Percentiles rank a stretch among this genome's conserved stretches.
These are phyloP conservation scores for Vimba vimba DNA, from an alignment of 2,113 vertebrate genomes.

Conservation along the genomic window DNA sequence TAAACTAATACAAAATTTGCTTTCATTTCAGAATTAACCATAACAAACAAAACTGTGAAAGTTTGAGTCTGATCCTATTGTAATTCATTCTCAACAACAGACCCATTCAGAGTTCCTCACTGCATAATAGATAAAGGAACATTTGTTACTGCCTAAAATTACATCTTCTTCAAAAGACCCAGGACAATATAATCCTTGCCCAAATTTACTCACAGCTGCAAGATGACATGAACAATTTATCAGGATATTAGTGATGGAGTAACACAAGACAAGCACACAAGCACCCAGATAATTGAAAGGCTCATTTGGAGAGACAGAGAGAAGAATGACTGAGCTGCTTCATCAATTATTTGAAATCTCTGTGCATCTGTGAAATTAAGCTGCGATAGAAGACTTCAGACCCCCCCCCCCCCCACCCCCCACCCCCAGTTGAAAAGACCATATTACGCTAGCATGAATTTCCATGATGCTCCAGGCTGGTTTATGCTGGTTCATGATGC, in stretches of 20 bases:
- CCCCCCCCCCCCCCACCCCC: no score
- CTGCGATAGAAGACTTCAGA: background rate
- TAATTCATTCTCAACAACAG: slow-evolving; percentile 2
- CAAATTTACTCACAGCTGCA: background rate
- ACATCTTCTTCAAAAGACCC: background rate
- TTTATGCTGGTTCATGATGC: slow-evolving; percentile 1
- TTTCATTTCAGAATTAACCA: background rate
- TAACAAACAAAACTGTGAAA: background rate
- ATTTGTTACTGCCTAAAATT: slow-evolving; percentile 3
- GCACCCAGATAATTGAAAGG: slow-evolving; percentile 10
- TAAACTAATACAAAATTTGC: background rate
- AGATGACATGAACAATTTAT: slow-evolving; percentile 21
- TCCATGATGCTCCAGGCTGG: background rate
- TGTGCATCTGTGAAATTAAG: background rate
- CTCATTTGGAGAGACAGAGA: background rate
- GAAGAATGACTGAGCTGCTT: background rate
- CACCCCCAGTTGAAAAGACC: background rate
- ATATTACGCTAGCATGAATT: background rate
- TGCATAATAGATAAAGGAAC: slow-evolving; percentile 22
- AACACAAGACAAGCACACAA: background rate
- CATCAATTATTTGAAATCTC: slow-evolving; percentile 2
- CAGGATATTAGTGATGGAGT: slow-evolving; percentile 25
- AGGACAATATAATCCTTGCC: background rate
- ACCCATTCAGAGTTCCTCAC: background rate
- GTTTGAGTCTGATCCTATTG: background rate